Base-by-base conservation (phyloP, 2,113 vertebrate genomes). In the Gnathonemus longibarbis region DNA sequence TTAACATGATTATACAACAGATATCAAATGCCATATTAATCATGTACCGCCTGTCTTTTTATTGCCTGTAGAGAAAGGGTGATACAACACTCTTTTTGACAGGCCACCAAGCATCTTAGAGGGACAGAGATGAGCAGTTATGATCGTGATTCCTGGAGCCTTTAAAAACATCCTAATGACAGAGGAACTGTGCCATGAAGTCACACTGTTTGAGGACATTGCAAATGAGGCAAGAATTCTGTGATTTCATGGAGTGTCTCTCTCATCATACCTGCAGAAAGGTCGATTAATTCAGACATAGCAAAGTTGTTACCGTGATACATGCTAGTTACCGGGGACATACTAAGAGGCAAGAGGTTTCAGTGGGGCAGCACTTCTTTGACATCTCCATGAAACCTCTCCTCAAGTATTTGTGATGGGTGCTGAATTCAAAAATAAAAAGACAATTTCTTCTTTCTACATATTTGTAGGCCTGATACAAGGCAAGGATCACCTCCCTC, bases 281-380 rank as follows among this genome's bases (percentile, higher is more conserved):
- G 83, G 42, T 84, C 83, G 21, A 84, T 84, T 84, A 24, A 84
- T 84, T 84, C 45, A n/a, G 83, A 84, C 83, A 84, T 84, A 84
- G 48, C 83, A 84, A 11, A 31, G 62, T 31, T 27, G 45, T 84
- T 48, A 84, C 83, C 21, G 7, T n/a, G 45, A 84, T 48, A 84
- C 83, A 84, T 48, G 39, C 8, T 84, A 48, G 1, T 17, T 45
- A 84, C 6, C 4, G 24, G 45, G 83, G 21, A 48, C 83, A 84
- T n/a, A 48, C 45, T 46, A 24, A 48, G 45, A 84, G 35, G 8
- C 21, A 48, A 45, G 42, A 48, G 83, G 21, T 84, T 46, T n/a
- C 46, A 10, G 3, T 84, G 83, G 45, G 48, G n/a, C 24, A 48
- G 19, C 45, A 84, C 45, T 27, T 27, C 62, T 84, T 48, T 5